Conservation (phyloP, 2,888 invertebrate species). For the Graphium colonna region DNA sequence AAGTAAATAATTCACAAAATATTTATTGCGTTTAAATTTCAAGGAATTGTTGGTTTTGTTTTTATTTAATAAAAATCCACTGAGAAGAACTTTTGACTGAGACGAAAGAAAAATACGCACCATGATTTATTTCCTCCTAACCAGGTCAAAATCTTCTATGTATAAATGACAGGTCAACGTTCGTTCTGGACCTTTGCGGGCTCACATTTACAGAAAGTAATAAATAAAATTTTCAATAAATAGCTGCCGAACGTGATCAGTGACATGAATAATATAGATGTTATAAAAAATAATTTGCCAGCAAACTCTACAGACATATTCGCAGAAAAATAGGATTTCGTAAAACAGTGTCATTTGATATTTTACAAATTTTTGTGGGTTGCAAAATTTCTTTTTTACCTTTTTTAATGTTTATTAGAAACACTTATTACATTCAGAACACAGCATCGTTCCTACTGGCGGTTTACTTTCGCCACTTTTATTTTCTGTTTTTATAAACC, state of each 20-base stretch:
- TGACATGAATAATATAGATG: constrained; percentile 17
- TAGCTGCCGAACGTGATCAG: constrained; percentile 15
- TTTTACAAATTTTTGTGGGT: not conserved
- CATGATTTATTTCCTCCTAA: too few relatives aligned
- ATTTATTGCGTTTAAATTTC: too few relatives aligned
- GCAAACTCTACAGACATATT: constrained; percentile 3
- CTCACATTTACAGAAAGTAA: constrained; percentile 14
- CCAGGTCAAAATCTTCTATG: constrained; percentile 2
- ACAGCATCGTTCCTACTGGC: too few relatives aligned
- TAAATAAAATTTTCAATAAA: constrained; percentile 18
- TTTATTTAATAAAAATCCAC: too few relatives aligned
- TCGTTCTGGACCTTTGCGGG: not conserved
- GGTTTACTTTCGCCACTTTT: too few relatives aligned
- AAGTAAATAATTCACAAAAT: too few relatives aligned
- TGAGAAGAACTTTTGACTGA: too few relatives aligned
- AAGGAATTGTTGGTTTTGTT: too few relatives aligned
- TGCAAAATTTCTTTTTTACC: not conserved
- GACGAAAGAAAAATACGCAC: too few relatives aligned
- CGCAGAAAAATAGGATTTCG: not conserved
- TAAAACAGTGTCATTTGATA: not conserved
- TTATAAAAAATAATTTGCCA: constrained; percentile 8
- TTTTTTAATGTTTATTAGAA: not conserved
- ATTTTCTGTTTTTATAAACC: too few relatives aligned
- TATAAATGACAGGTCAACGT: constrained; percentile 5
- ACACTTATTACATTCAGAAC: too few relatives aligned